Evolutionary conservation across 2,113 vertebrate species (phyloP).

Genomic region (Dasyurus viverrinus): DNA sequence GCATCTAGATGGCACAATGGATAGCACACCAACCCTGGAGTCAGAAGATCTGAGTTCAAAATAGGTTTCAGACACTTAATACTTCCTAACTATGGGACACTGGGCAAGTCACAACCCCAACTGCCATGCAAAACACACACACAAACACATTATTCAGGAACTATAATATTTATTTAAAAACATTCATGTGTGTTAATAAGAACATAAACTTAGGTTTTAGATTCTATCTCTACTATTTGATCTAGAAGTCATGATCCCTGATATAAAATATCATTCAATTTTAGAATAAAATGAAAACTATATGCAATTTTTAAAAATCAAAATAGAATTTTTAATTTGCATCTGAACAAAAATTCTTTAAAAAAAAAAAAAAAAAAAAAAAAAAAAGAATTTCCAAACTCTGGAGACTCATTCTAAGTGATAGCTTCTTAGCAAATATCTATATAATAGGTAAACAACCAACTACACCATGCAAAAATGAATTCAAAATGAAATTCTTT

Average conservation of each 20-base stretch:
- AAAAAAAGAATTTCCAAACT: not conserved
- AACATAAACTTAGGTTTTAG: not conserved
- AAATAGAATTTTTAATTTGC: not conserved
- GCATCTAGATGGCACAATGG: too few relatives aligned
- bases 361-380: not conserved
- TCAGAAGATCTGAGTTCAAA: too few relatives aligned
- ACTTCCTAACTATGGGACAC: too few relatives aligned
- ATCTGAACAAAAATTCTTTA: not conserved
- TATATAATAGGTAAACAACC: not conserved
- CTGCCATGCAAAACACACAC: too few relatives aligned
- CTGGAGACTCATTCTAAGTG: not conserved
- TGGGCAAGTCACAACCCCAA: too few relatives aligned
- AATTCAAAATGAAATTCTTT: not conserved
- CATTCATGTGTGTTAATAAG: not conserved
- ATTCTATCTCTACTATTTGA: not conserved
- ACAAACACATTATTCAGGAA: too few relatives aligned
- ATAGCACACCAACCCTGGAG: too few relatives aligned
- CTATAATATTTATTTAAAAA: not conserved
- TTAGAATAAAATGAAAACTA: not conserved
- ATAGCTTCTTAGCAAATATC: not conserved
- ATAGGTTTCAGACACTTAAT: too few relatives aligned
- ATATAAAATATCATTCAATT: not conserved
- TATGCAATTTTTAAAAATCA: not conserved
- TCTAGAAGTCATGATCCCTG: not conserved
- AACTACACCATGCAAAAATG: not conserved